Base-by-base conservation (phyloP, 37 sponge, comb jelly and placozoan species). In the Haliclona indistincta region DNA sequence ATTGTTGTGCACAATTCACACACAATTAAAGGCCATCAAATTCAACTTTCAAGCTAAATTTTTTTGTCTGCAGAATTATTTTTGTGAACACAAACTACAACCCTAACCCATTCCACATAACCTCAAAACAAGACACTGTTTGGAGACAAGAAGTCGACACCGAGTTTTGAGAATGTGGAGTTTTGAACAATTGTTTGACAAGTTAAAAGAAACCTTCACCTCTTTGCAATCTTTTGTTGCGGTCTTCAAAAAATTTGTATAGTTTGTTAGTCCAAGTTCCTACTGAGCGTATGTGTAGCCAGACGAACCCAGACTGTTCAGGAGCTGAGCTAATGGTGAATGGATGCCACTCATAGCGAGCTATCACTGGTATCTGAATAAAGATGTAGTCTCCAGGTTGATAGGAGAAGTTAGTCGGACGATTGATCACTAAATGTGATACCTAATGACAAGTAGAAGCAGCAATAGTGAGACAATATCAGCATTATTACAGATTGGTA, bases 221-320 rank as follows among this genome's bases (percentile, higher is more conserved):
- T 47, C 13, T 47, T 47, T 8, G 13, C 49, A 17, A 17, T 47
- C 49, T 47, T 47, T 53, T 49, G 77, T 88, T 88, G 25, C 76
- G 37, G 38, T 75, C 40, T 56, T 93, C 90, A 49, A 93, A 84
- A 38, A 79, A 84, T 42, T 81, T 40, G 67, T 85, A 93, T 3
- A 93, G 79, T 34, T 77, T 89, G 78, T 88, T 88, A 28, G 94
- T 93, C 94, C 94, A 93, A 29, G 91, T 93, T 40, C 94, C 94
- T 28, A 89, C 94, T 44, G 79, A 84, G 13, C 94, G 71, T 0
- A 93, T 75, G 75, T 93, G 94, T 0, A 93, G 83, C 81, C 89
- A 93, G 42, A 93, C 34, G 53, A 79, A 76, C 43, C 90, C 86
- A 20, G 71, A 58, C 42, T 88, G 81, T 66, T 93, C 94, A 0